Base-by-base conservation (phyloP, 2,113 vertebrate genomes). In the Verasper variegatus region DNA sequence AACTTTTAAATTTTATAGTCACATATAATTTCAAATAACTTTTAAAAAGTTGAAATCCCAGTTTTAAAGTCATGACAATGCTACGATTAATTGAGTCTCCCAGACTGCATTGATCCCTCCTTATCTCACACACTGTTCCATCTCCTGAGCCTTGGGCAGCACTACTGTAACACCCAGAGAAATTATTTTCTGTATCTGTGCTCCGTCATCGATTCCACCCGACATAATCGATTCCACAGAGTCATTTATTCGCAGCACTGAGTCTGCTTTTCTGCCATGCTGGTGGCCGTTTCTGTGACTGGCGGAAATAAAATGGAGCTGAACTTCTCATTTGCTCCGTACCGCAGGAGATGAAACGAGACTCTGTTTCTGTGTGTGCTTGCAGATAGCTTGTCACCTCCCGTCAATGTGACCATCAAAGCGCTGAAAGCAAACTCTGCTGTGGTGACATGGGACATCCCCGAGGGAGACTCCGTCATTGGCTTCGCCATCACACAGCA, bases 401-500 rank as follows among this genome's bases (percentile, higher is more conserved):
- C 97, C 0, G 95, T 97, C 69, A 99, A 98, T 70, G 97, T 99
- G 94, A 98, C 96, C 1, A 95, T 99, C 92, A 96, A 91, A 87
- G 96, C 96, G 68, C 94, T 99, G 86, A 97, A 97, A 89, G 96
- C 95, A 75, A 98, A 96, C 92, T 97, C 95, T 3, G 97, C 96
- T 0, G 95, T 97, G 80, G 96, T 99, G 92, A 97, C 96, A 87
- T 99, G 97, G 97, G 97, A 98, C 67, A 96, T 97, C 75, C 95
- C 96, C n/a, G 97, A 98, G 71, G 96, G 96, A 8, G 97, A 98
- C 85, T 94, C 95, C 31, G 96, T 98, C 94, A 99, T 98, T 18
- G 97, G 97, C 88, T 98, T 98, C 88, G 96, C 97, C 54, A 97
- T 99, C 92, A 98, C 97, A 80, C 97, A 99, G 76, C 97, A 98